Evolutionary conservation across 2,113 vertebrate species (phyloP), one percentile per base, ranked within the genome.

Genomic region (Rhipidura dahli): DNA sequence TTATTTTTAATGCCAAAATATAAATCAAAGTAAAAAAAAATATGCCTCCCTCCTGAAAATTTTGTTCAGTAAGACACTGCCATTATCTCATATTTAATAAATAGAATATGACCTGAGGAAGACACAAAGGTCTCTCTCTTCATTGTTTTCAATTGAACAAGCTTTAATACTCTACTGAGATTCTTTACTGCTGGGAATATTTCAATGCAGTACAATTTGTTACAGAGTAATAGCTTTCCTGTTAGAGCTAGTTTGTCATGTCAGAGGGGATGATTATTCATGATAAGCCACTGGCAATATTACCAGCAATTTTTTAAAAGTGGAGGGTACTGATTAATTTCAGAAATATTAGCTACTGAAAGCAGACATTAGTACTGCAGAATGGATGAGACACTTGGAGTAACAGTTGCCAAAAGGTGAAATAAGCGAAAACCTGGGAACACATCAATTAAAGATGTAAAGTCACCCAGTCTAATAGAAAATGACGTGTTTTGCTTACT

Each of bases 151-250:
- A 89, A 54, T 1, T 54, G n/a, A 86, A 26, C 10, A 86, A 73
- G 18, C 30, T 86, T 85, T 76, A 79, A 68, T 57, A 45, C 13
- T 66, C 14, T 35, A 3, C 45, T 40, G 57, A 68, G n/a, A 79
- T 87, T 30, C 39, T 65, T 85, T 88, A 75, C 61, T 93, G 33
- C 68, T 47, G n/a, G 89, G 42, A 60, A 80, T 79, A 26, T 79
- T 91, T 85, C 49, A 91, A 4, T 81, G 68, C 59, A 73, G 30
- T 57, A 65, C 53, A 87, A 84, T 90, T 92, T 71, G 26, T 88
- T 93, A 88, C 79, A 76, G 88, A 93, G 53, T 83, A 93, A 92
- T 80, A 88, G 47, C 47, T 92, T 93, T 86, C 51, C 68, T 86
- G 54, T 63, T 89, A 72, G 45, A 83, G 28, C 30, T 90, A 81